phyloP scores from a whole-genome alignment of 2,113 vertebrate species.

The Struthio camelus region DNA sequence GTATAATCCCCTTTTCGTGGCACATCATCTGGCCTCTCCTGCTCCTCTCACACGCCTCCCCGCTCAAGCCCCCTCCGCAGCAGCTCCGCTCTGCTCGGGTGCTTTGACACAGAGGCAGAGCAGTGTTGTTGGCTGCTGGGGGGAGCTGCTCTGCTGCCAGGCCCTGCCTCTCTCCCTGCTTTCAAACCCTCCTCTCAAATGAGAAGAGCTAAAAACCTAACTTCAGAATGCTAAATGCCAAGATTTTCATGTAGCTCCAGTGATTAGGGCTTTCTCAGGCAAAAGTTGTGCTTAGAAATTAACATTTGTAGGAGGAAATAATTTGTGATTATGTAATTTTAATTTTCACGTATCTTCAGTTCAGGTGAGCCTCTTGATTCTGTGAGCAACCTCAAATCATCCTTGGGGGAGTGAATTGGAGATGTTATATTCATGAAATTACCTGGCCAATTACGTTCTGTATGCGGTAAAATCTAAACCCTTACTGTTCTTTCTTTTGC shows the following conservation, averaged over 20 bases:
- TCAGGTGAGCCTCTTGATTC: background rate
- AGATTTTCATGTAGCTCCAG: background rate
- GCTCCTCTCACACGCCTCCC: background rate
- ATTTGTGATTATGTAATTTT: background rate
- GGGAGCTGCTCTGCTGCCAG: background rate
- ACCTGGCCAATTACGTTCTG: background rate
- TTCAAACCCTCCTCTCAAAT: background rate
- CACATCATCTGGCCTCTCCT: background rate
- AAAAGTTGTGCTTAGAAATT: background rate
- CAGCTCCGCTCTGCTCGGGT: background rate
- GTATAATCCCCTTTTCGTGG: background rate
- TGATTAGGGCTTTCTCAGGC: background rate
- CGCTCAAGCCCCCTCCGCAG: background rate
- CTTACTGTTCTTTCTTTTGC: background rate
- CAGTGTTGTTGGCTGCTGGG: background rate
- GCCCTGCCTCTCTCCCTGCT: background rate
- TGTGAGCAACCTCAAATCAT: background rate
- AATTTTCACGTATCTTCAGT: background rate
- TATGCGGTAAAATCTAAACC: background rate
- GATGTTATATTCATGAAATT: background rate
- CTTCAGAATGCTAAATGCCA: background rate
- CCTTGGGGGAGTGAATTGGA: background rate
- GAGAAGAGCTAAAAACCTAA: background rate
- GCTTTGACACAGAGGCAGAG: fast-evolving
- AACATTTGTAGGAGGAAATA: background rate